Evolutionary conservation across 2,888 invertebrate genomes (phyloP).

Genomic region (Epinotia demarniana): DNA sequence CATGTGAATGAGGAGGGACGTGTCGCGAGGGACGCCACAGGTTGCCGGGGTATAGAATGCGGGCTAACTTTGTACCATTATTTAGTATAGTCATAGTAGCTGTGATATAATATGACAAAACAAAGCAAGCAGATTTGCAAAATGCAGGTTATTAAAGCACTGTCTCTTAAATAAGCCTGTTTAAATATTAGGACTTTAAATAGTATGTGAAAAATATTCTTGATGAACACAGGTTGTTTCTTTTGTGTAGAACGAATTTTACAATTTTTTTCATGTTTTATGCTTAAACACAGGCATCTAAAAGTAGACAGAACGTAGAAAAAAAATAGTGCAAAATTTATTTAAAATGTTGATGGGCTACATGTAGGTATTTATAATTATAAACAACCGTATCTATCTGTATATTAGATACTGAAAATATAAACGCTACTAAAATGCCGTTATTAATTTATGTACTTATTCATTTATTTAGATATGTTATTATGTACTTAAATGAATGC

Average conservation of each 20-base stretch:
- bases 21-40: conserved; percentile 13
- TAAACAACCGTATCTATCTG: too few species aligned
- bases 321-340: neutral
- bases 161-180: too few species aligned
- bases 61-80: neutral
- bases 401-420: too few species aligned
- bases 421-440: too few species aligned
- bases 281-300: neutral
- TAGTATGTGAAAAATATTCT: neutral
- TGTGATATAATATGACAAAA: neutral
- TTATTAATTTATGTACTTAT: neutral
- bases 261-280: neutral
- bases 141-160: too few species aligned
- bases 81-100: neutral
- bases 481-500: neutral
- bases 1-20: conserved; percentile 7
- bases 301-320: too few species aligned
- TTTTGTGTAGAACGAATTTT: neutral
- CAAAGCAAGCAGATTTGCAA: too few species aligned
- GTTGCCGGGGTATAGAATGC: neutral
- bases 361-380: too few species aligned
- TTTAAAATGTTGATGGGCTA: neutral
- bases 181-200: too few species aligned
- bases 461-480: neutral
- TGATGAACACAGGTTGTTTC: neutral